Percentiles rank a stretch among this genome's conserved stretches.
These are phyloP conservation scores for Andrena cerasifolii DNA, from an alignment of 1,140 invertebrate species.

Conservation along the genomic window DNA sequence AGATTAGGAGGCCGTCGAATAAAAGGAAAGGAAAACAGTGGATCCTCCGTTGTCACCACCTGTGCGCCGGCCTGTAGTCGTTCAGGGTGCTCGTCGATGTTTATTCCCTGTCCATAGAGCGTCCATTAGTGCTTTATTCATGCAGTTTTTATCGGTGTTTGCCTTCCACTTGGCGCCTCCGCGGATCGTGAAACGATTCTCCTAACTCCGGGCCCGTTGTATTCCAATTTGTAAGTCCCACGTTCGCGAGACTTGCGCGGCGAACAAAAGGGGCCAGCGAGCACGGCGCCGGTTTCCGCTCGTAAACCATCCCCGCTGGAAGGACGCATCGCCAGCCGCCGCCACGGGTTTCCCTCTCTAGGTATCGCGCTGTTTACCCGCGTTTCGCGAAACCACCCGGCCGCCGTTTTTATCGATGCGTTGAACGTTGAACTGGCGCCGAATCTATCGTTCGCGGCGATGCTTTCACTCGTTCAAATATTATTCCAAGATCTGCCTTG, in stretches of 20 bases:
- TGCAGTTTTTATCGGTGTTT: slow-evolving; percentile 75
- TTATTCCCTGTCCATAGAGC: slow-evolving; percentile 61
- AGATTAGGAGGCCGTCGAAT: background rate
- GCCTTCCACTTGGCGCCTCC: slow-evolving; percentile 73
- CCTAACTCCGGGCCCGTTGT: slow-evolving; percentile 68
- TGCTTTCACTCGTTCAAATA: slow-evolving; percentile 67
- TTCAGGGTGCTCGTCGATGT: slow-evolving; percentile 22
- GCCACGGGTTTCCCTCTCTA: slow-evolving; percentile 4
- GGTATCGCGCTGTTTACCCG: slow-evolving; percentile 48
- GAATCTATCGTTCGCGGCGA: slow-evolving; percentile 42
- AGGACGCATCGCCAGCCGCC: background rate
- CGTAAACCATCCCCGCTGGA: slow-evolving; percentile 50
- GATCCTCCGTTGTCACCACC: slow-evolving; percentile 42
- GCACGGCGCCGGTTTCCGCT: slow-evolving; percentile 42
- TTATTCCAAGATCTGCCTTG: slow-evolving; percentile 47
- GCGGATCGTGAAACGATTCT: slow-evolving; percentile 74
- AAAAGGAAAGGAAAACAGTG: background rate
- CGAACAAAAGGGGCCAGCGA: slow-evolving; percentile 46
- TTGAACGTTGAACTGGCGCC: slow-evolving; percentile 52
- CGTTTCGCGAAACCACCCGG: slow-evolving; percentile 44
- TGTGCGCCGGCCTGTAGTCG: slow-evolving; percentile 40
- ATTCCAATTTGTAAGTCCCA: slow-evolving; percentile 71
- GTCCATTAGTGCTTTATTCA: slow-evolving; percentile 72
- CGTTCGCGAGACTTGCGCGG: slow-evolving; percentile 51
- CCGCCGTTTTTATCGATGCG: slow-evolving; percentile 9